Conservation (phyloP, 2,113 vertebrate species). For the Larimichthys crocea region DNA sequence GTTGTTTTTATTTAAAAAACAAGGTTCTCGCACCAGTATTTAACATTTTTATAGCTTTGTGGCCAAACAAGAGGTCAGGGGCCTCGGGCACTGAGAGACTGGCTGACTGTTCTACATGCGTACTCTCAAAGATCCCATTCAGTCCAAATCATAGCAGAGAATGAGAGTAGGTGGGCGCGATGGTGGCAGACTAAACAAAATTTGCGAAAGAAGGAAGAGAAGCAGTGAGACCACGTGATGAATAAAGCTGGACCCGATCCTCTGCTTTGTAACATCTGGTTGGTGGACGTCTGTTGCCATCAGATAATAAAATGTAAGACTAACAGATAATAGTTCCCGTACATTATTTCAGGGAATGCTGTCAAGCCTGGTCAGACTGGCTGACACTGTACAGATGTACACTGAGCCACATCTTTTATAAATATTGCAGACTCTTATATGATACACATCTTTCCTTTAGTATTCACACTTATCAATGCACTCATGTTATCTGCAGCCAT, state of each 20-base stretch:
- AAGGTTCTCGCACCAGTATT: neutral
- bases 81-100: constrained; percentile 12
- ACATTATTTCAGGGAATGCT: constrained; percentile 4
- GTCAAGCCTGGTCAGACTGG: neutral
- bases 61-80: neutral
- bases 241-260: neutral
- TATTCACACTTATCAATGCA: constrained; percentile 26
- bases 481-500: constrained; percentile 41
- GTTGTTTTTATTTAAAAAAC: too few relatives aligned
- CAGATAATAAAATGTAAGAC: neutral
- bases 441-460: constrained; percentile 37
- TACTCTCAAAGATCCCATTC: constrained; percentile 56
- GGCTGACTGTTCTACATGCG: constrained; percentile 23
- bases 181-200: constrained; percentile 70
- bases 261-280: constrained; percentile 30
- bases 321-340: neutral
- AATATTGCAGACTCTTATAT: constrained; percentile 16
- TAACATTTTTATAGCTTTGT: neutral
- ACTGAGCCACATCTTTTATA: constrained; percentile 29
- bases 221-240: constrained; percentile 31
- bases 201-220: constrained; percentile 41
- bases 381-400: neutral
- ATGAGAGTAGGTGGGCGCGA: constrained; percentile 47
- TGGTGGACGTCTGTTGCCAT: constrained; percentile 7
- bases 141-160: constrained; percentile 34